Evolutionary conservation across 1,140 invertebrate genomes (phyloP), one percentile per base, ranked within the genome.

Genomic region (Plutomurus gul): DNA sequence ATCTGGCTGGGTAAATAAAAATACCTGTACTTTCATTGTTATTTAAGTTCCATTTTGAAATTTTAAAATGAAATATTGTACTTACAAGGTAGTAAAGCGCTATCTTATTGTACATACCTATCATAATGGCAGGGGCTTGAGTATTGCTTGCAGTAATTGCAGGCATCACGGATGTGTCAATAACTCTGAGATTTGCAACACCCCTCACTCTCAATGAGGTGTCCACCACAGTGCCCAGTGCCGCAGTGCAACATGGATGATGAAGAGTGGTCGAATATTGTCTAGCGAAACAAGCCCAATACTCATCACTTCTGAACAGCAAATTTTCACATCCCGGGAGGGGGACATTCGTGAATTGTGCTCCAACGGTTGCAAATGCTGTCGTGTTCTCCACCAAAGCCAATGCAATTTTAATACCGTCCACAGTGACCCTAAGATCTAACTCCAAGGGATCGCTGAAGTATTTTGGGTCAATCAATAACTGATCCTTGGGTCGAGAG

Each of bases 151-250:
- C 88, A 10, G 92, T 88, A 22, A 93, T 88, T 3, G 86, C 87
- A 0, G 94, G 93, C 87, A 95, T 93, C 0, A 95, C 87, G 43
- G 92, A 93, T 33, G 90, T 90, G 85, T 95, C 94, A 0, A 90
- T 90, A 1, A 95, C 92, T 39, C 94, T 87, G 33, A 95, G 86
- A 25, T 89, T 88, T 13, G 87, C 84, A 0, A 94, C 84, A 0
- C 93, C 93, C 79, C 92, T 87, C 0, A 95, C 91, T 84, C 87
- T 89, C 2, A 96, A 86, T 70, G 91, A 85, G 0, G 90, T 88
- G 85, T 93, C 90, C 0, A 96, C 93, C 0, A 96, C 93, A 0
- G 93, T 91, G 0, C 79, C 84, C 93, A 96, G 95, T 86, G 92
- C 93, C 30, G 89, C 91, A 0, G 92, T 93, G 0, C 91, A 88